phyloP scores from a whole-genome alignment of 2,888 invertebrate genomes.

The Agrotis segetum region DNA sequence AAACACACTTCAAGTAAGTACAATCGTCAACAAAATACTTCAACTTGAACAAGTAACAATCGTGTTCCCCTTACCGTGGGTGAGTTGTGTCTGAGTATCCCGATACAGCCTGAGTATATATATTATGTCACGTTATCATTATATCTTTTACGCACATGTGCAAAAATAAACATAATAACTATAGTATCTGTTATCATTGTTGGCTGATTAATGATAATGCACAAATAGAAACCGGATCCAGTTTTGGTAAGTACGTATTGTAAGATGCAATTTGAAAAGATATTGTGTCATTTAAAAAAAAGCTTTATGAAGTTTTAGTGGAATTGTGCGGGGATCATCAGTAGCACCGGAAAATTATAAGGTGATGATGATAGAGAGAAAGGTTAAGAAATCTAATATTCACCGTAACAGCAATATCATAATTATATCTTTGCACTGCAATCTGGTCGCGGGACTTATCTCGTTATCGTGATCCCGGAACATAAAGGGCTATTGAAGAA shows the following conservation, averaged over 20 bases:
- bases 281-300: too few species aligned
- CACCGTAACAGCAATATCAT: neutral
- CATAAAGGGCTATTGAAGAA: too few species aligned
- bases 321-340: too few species aligned
- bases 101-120: neutral
- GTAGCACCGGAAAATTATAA: too few species aligned
- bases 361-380: too few species aligned
- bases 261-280: neutral
- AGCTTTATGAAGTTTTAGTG: too few species aligned
- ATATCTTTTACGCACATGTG: neutral
- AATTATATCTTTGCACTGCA: neutral
- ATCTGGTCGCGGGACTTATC: too few species aligned
- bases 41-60: neutral
- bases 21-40: slow-evolving; percentile 14
- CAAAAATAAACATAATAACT: neutral
- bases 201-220: neutral
- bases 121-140: slow-evolving; percentile 16
- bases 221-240: slow-evolving; percentile 11
- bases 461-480: too few species aligned
- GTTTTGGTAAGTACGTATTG: neutral
- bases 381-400: neutral
- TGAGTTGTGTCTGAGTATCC: slow-evolving; percentile 24
- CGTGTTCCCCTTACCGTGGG: slow-evolving; percentile 27
- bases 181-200: neutral
- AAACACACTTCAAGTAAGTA: too few species aligned